Percentiles rank a stretch among this genome's conserved stretches.
Conservation (phyloP, 53 echinoderm and acorn worm species). For the Zoroaster sp. region DNA sequence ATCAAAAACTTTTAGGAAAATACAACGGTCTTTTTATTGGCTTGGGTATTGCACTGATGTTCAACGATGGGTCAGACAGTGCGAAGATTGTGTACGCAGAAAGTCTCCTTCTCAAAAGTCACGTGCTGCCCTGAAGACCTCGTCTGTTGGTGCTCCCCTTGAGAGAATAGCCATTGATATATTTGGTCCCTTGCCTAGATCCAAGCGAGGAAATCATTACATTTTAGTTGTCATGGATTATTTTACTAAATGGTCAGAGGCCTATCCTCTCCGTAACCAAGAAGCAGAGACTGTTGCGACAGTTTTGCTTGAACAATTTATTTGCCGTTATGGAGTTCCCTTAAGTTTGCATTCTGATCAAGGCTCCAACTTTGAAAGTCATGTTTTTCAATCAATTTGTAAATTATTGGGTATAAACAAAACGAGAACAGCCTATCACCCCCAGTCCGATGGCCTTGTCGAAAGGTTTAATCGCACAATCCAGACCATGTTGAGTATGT, state of each 20-base stretch:
- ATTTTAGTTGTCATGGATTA: slow-evolving; percentile 51
- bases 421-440: slow-evolving; percentile 35
- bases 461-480: slow-evolving; percentile 46
- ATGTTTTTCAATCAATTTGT: slow-evolving; percentile 21
- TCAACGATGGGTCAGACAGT: background rate
- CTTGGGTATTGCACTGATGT: background rate
- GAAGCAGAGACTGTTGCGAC: slow-evolving; percentile 50
- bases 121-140: background rate
- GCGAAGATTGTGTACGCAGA: background rate
- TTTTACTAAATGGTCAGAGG: slow-evolving; percentile 64
- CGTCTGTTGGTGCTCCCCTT: slow-evolving; percentile 22
- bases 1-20: background rate
- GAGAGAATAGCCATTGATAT: slow-evolving; percentile 52
- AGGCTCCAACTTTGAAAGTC: slow-evolving; percentile 50
- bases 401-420: slow-evolving; percentile 41
- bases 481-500: slow-evolving; percentile 40
- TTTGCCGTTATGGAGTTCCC: too few species aligned
- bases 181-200: slow-evolving; percentile 35
- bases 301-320: slow-evolving; percentile 42
- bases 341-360: slow-evolving; percentile 54
- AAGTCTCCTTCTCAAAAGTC: background rate
- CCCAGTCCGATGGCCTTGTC: slow-evolving; percentile 37
- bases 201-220: slow-evolving; percentile 18
- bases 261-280: slow-evolving; percentile 36
- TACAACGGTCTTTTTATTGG: slow-evolving; percentile 30